These are phyloP conservation scores for Molossus alvarezi DNA, from an alignment of 2,797 vertebrate species.

Conservation along the genomic window DNA sequence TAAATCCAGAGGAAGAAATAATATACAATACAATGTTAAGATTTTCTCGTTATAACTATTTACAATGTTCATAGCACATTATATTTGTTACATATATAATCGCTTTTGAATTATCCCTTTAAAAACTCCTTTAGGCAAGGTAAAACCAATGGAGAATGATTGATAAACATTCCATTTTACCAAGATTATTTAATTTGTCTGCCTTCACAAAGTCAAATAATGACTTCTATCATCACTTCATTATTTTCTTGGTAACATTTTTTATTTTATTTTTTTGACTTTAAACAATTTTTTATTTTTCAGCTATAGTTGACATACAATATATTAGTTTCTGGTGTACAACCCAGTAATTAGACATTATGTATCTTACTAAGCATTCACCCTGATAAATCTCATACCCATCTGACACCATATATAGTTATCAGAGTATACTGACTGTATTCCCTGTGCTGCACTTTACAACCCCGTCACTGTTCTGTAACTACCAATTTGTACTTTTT, in stretches of 20 bases:
- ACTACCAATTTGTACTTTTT: too few species aligned
- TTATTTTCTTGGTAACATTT: background rate
- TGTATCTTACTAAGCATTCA: too few species aligned
- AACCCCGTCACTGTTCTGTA: too few species aligned
- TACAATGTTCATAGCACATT: background rate
- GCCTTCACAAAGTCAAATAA: background rate
- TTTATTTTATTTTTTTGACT: too few species aligned
- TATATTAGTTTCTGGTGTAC: too few species aligned
- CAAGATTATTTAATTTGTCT: slow-evolving; percentile 7
- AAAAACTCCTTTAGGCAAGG: background rate
- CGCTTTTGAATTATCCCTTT: slow-evolving; percentile 6
- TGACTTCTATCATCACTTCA: background rate
- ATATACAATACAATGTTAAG: background rate
- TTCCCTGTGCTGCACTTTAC: too few species aligned
- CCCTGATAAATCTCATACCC: too few species aligned
- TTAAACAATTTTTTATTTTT: too few species aligned
- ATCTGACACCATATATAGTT: too few species aligned
- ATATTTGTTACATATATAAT: background rate
- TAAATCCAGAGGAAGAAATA: background rate
- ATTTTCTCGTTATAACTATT: slow-evolving; percentile 20
- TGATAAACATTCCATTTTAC: background rate
- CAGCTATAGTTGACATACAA: too few species aligned
- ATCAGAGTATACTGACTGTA: too few species aligned
- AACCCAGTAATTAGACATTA: too few species aligned
- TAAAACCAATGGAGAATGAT: background rate